Percentiles rank a stretch among this genome's conserved stretches.
These are phyloP conservation scores for Leuciscus waleckii DNA, from an alignment of 2,797 vertebrate species.

Conservation along the genomic window DNA sequence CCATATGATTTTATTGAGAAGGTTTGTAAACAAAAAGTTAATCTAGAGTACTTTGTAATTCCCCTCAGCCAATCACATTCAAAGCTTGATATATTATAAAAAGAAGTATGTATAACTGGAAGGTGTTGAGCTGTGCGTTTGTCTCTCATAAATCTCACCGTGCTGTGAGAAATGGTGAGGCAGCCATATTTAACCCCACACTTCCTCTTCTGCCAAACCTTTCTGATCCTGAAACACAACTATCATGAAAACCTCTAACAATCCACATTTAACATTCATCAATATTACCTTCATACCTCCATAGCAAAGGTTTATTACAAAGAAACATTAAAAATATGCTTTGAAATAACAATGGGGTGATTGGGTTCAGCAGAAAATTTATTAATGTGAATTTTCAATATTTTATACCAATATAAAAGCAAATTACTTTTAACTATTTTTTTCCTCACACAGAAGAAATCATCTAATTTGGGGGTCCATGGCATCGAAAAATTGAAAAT, in stretches of 20 bases:
- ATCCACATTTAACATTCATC: background rate
- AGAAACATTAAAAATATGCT: constrained; percentile 1
- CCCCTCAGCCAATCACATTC: background rate
- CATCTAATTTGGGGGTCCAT: background rate
- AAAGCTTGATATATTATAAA: background rate
- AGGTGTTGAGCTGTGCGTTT: constrained; percentile 6
- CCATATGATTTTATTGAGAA: background rate
- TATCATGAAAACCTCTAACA: background rate
- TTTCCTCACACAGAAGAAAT: background rate
- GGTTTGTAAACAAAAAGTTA: background rate
- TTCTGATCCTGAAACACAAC: constrained; percentile 85
- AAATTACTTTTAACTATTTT: background rate
- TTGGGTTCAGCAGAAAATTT: background rate
- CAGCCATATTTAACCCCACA: constrained; percentile 97
- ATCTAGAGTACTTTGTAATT: background rate
- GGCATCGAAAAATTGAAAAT: background rate
- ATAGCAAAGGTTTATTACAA: background rate
- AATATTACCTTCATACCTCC: background rate
- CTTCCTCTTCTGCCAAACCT: constrained; percentile 99
- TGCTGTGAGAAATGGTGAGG: constrained; percentile 97
- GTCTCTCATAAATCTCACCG: constrained; percentile 77
- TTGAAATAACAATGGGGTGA: background rate
- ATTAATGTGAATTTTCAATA: background rate
- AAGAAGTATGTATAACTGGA: background rate
- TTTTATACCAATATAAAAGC: background rate